Evolutionary conservation across 1,140 invertebrate genomes (phyloP).

Genomic region (Acromyrmex heyeri): DNA sequence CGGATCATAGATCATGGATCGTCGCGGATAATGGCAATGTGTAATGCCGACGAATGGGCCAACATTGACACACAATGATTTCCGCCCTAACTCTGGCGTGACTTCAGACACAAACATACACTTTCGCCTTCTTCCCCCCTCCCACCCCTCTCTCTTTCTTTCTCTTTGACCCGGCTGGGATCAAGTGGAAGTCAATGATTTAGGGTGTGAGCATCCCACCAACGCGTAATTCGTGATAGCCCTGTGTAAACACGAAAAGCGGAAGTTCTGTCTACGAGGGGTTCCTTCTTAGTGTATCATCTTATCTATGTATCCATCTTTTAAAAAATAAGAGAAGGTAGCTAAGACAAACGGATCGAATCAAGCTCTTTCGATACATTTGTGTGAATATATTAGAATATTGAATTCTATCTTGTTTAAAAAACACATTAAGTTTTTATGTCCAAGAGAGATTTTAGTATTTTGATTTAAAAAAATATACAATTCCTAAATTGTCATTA

Average conservation of each 20-base stretch:
- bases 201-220: slow-evolving; percentile 45
- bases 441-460: background rate
- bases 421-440: background rate
- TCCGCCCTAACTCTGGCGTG: slow-evolving; percentile 55
- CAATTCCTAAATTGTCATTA: background rate
- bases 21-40: slow-evolving; percentile 71
- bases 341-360: background rate
- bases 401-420: background rate
- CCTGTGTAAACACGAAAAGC: slow-evolving; percentile 50
- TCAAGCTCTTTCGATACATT: background rate
- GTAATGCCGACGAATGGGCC: slow-evolving; percentile 67
- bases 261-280: slow-evolving; percentile 29
- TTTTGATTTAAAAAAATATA: background rate
- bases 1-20: slow-evolving; percentile 73
- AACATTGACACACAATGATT: slow-evolving; percentile 70
- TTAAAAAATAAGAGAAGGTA: slow-evolving; percentile 29
- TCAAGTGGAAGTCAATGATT: slow-evolving; percentile 61
- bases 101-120: background rate
- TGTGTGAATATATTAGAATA: background rate
- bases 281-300: slow-evolving; percentile 13
- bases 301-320: slow-evolving; percentile 38
- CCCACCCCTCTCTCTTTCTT: background rate
- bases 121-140: background rate
- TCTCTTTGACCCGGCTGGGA: slow-evolving; percentile 12
- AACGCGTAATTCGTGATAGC: slow-evolving; percentile 48